Evolutionary conservation across 2,888 invertebrate species (phyloP).

Genomic region (Drosophila yooni): DNA sequence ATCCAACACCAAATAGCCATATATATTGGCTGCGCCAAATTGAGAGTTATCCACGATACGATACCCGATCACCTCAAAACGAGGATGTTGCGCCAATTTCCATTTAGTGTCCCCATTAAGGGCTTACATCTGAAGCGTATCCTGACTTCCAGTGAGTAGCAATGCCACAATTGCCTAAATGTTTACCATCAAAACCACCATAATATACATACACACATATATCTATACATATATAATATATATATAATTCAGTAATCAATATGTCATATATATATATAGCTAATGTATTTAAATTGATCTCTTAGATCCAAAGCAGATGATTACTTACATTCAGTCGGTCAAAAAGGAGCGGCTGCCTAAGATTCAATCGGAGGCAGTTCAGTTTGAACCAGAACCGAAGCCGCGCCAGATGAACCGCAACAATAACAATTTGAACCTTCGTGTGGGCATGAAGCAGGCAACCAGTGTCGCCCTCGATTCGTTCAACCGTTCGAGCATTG

Average conservation of each 20-base stretch:
- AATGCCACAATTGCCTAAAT: background rate
- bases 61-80: slow-evolving; percentile 12
- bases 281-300: background rate
- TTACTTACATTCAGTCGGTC: slow-evolving; percentile 10
- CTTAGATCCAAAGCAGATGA: slow-evolving; percentile 22
- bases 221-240: background rate
- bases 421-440: slow-evolving; percentile 8
- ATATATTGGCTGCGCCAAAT: slow-evolving; percentile 38
- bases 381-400: background rate
- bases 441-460: slow-evolving; percentile 9
- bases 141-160: slow-evolving; percentile 41
- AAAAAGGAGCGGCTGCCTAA: slow-evolving; percentile 17
- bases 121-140: slow-evolving; percentile 32
- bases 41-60: slow-evolving; percentile 27
- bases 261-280: background rate
- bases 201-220: background rate
- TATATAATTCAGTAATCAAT: background rate
- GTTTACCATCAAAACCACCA: background rate
- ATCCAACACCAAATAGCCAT: slow-evolving; percentile 20
- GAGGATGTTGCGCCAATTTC: slow-evolving; percentile 52
- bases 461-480: slow-evolving; percentile 15
- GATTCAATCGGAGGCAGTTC: background rate
- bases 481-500: slow-evolving; percentile 3
- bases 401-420: background rate
- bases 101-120: slow-evolving; percentile 34